phyloP scores from a whole-genome alignment of 2,797 vertebrate genomes.

The Pygocentrus nattereri region DNA sequence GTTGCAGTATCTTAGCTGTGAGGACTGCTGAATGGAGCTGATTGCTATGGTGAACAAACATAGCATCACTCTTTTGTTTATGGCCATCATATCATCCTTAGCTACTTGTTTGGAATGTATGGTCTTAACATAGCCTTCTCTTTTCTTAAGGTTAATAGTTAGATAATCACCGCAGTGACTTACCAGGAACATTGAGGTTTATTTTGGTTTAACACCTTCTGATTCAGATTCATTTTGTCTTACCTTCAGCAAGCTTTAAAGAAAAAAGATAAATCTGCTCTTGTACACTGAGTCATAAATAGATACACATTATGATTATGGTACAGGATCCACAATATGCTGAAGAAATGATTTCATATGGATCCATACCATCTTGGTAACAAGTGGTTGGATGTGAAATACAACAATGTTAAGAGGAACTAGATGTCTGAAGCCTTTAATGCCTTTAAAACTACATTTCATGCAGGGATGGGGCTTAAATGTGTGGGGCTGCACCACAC shows the following conservation, averaged over 20 bases:
- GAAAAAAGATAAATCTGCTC: no score
- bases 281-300: not conserved
- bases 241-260: not conserved
- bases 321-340: not conserved
- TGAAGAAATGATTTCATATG: not conserved
- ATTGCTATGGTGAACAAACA: slow-evolving; percentile 2
- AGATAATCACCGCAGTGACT: not conserved
- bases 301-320: not conserved
- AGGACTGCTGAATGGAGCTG: not conserved
- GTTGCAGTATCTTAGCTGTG: not conserved
- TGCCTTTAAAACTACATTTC: no score
- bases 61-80: slow-evolving; percentile 30
- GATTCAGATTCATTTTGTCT: not conserved
- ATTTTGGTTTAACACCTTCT: not conserved
- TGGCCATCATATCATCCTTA: slow-evolving; percentile 32
- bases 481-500: no score
- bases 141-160: slow-evolving; percentile 42
- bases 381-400: no score
- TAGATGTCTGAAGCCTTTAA: no score
- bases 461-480: no score
- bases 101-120: slow-evolving; percentile 19
- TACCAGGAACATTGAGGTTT: not conserved
- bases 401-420: no score
- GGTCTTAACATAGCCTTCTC: not conserved
- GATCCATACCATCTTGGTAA: no score